Evolutionary conservation across 2,888 invertebrate genomes (phyloP).

Genomic region (Cantharis nigra): DNA sequence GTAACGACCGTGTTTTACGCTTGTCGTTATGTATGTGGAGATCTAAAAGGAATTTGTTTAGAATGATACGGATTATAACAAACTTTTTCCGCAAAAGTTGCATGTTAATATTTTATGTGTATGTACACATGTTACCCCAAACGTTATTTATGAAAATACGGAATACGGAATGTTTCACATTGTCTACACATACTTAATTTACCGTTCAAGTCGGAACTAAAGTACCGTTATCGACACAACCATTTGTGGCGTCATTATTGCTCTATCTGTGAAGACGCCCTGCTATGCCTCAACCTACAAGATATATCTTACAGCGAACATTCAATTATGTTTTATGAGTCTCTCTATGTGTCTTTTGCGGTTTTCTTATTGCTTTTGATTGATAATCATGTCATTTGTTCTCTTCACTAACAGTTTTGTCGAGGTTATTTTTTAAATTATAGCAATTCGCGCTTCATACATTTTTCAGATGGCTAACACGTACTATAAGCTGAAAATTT

Average conservation of each 20-base stretch:
- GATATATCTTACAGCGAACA: conserved; percentile 49
- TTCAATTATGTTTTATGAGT: conserved; percentile 49
- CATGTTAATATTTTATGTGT: conserved; percentile 4
- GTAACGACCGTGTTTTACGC: conserved; percentile 45
- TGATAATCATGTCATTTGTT: not conserved
- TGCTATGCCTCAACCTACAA: conserved; percentile 41
- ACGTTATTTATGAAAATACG: not conserved
- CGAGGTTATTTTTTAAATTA: not conserved
- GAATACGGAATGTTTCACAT: not conserved
- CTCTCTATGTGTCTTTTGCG: conserved; percentile 10
- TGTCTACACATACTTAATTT: conserved; percentile 28
- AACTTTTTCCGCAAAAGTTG: conserved; percentile 33
- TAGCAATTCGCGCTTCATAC: not conserved
- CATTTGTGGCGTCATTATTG: conserved; percentile 51
- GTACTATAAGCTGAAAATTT: not conserved
- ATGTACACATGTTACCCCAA: not conserved
- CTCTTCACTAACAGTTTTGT: not conserved
- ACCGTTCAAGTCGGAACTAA: conserved; percentile 19
- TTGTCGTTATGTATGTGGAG: conserved; percentile 45
- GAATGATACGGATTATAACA: conserved; percentile 41
- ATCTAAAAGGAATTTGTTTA: conserved; percentile 40
- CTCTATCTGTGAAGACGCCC: conserved; percentile 42
- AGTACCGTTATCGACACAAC: conserved; percentile 47
- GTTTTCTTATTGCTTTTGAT: not conserved
- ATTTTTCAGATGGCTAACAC: not conserved